Base-by-base conservation (phyloP, 2,113 vertebrate species). In the Leptobrachium leishanense region DNA sequence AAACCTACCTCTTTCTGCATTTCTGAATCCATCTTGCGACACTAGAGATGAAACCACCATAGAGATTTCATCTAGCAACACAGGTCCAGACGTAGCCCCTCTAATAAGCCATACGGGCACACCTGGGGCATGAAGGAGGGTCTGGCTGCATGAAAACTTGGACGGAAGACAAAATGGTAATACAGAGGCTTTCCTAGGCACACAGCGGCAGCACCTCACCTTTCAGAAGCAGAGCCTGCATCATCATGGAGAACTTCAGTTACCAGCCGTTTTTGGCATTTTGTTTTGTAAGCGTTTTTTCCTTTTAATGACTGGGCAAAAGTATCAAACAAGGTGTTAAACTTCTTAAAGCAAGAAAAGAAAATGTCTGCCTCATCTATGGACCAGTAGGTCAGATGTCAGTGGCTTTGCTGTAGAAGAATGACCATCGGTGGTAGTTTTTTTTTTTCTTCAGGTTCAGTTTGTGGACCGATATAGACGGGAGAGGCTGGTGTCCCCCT, bases 11-110 rank as follows among this genome's bases (percentile, higher is more conserved):
- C 89, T 97, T 67, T 96, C 98, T 0, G 96, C 98, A 0, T 99
- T 99, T 86, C 89, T 86, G 84, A 99, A 99, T 82, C 93, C 95
- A 5, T 88, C 92, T 59, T 99, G 97, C 0, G 98, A 99, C 90
- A 88, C 97, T 0, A 83, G 96, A 12, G 98, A 99, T 0, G 98
- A 98, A 88, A 97, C 93, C 86, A 94, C 93, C 5, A 82, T 98
- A 0, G 94, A 94, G 6, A 92, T 97, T 68, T 88, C 89, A 42
- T 88, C 88, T 85, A 91, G 87, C 84, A 92, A 88, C 74, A 62
- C 1, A 0, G 44, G 55, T 1, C 80, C 59, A 0, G 94, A 96
- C 0, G 90, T 94, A 0, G 90, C 92, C 20, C 95, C 95, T 0
- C 95, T 98, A 6, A 95, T 97, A 85, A 93, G 88, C 68, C 92